These are phyloP conservation scores for Muscicapa comitata DNA, from an alignment of 2,797 vertebrate species.

Conservation along the genomic window DNA sequence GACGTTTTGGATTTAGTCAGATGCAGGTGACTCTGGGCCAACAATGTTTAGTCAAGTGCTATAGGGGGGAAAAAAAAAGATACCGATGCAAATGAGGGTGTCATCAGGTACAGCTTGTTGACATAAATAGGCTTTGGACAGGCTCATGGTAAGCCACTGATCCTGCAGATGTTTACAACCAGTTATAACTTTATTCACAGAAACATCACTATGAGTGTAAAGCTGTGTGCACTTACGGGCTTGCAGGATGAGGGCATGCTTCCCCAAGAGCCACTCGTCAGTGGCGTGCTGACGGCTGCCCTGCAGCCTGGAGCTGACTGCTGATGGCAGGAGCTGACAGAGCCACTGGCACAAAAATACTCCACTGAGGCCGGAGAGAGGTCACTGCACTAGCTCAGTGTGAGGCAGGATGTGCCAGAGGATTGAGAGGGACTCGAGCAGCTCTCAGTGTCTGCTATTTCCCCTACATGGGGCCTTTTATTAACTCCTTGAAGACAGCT, in stretches of 20 bases:
- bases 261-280: background rate
- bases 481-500: slow-evolving; percentile 26
- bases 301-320: background rate
- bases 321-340: slow-evolving; percentile 48
- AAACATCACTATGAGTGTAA: background rate
- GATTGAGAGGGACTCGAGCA: slow-evolving; percentile 1
- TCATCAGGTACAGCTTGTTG: background rate
- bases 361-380: slow-evolving; percentile 26
- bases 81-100: background rate
- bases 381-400: slow-evolving; percentile 14
- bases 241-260: background rate
- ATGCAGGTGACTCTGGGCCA: background rate
- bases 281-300: background rate
- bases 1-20: background rate
- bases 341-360: slow-evolving; percentile 27
- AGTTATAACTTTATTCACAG: slow-evolving; percentile 1
- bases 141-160: background rate
- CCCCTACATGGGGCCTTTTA: background rate
- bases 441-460: background rate
- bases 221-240: background rate
- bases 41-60: background rate
- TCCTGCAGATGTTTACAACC: background rate
- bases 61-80: background rate
- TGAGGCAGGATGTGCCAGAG: slow-evolving; percentile 30
- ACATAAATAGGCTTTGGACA: slow-evolving; percentile 5